These are phyloP conservation scores for Tiliqua scincoides DNA, from an alignment of 2,113 vertebrate species.

Conservation along the genomic window DNA sequence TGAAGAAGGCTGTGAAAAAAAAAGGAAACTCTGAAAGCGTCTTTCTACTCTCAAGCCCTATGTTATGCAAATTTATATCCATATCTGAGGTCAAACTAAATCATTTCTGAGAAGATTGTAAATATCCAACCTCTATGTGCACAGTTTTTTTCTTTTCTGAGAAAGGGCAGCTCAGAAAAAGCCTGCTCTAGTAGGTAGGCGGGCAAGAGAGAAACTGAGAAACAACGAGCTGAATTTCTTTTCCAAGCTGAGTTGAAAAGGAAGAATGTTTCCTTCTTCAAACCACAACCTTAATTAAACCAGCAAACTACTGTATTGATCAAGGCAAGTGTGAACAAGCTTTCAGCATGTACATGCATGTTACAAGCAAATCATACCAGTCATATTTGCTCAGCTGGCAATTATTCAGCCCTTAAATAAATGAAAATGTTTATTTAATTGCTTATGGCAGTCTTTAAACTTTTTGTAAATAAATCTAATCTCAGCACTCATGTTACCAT, in stretches of 20 bases:
- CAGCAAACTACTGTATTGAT: conserved; percentile 22
- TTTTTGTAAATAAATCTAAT: conserved; percentile 44
- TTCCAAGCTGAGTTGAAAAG: background rate
- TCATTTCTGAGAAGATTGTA: background rate
- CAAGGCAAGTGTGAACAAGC: conserved; percentile 58
- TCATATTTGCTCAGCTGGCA: background rate
- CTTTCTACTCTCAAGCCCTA: background rate
- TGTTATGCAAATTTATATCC: conserved; percentile 24
- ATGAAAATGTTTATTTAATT: conserved; percentile 9
- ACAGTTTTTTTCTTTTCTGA: background rate
- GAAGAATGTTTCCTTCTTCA: background rate
- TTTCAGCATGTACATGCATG: background rate
- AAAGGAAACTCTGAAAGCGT: background rate
- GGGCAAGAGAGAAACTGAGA: background rate
- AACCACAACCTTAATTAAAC: conserved; percentile 21
- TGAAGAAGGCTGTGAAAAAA: conserved; percentile 15
- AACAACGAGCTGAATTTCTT: background rate
- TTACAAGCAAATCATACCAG: background rate
- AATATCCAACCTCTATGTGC: background rate
- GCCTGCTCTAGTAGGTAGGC: too few relatives aligned
- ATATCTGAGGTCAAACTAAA: conserved; percentile 16
- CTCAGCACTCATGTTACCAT: conserved; percentile 56
- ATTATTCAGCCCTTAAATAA: background rate
- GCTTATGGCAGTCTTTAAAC: conserved; percentile 36
- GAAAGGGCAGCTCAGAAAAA: background rate